These are phyloP conservation scores for Platyura marginata DNA, from an alignment of 1,140 invertebrate species.

Conservation along the genomic window DNA sequence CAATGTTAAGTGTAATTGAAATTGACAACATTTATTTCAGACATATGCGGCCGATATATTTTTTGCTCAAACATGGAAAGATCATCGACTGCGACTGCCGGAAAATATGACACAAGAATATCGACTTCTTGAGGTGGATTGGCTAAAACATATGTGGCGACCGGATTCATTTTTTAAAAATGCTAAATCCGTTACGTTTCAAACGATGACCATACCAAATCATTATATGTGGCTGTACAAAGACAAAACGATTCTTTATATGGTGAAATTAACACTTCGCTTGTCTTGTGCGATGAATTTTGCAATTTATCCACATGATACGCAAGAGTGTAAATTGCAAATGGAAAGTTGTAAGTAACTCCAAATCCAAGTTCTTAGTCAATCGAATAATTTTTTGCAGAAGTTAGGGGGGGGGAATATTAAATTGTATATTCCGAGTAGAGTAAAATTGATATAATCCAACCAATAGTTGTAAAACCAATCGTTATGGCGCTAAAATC, in stretches of 20 bases:
- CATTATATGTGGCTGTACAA: constrained; percentile 84
- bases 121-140: constrained; percentile 72
- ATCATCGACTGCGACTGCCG: constrained; percentile 63
- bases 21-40: too few species aligned
- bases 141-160: constrained; percentile 77
- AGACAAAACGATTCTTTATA: constrained; percentile 75
- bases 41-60: constrained; percentile 87
- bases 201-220: constrained; percentile 88
- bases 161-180: constrained; percentile 89
- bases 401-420: too few species aligned
- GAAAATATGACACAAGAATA: constrained; percentile 88
- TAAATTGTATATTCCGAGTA: too few species aligned
- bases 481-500: too few species aligned
- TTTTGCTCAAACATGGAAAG: constrained; percentile 78
- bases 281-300: constrained; percentile 88
- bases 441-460: too few species aligned
- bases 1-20: too few species aligned
- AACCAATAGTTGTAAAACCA: too few species aligned
- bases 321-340: constrained; percentile 79
- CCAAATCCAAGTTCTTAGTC: too few species aligned
- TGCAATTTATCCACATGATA: constrained; percentile 78
- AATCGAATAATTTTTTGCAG: too few species aligned
- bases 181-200: constrained; percentile 81
- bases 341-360: constrained; percentile 73
- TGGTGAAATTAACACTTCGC: constrained; percentile 75